phyloP scores from a whole-genome alignment of 2,113 vertebrate genomes.

The Dipodomys ordii region DNA sequence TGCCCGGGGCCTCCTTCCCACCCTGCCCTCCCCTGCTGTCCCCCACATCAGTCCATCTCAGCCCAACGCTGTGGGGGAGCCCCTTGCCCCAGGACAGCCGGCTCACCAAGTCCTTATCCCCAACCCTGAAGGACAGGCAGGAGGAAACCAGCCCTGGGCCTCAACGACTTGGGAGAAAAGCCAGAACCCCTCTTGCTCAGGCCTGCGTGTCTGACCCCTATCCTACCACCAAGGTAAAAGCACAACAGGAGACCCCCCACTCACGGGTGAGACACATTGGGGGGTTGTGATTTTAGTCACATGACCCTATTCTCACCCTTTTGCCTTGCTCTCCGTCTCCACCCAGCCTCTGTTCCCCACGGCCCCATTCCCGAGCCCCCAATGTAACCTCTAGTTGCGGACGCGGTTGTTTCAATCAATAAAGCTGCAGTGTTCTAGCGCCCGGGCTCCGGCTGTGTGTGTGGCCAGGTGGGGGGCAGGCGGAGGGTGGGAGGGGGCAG shows the following conservation, averaged over 20 bases:
- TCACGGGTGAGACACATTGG: constrained; percentile 54
- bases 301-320: constrained; percentile 64
- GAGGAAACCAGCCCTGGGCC: constrained; percentile 28
- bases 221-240: constrained; percentile 74
- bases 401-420: constrained; percentile 78
- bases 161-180: constrained; percentile 63
- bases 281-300: constrained; percentile 69
- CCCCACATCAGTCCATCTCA: background rate
- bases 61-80: background rate
- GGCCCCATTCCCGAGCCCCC: background rate
- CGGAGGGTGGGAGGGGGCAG: rapidly evolving
- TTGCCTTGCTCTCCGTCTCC: constrained; percentile 80
- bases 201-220: background rate
- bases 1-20: background rate
- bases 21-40: too few relatives aligned
- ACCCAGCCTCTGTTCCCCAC: constrained; percentile 45
- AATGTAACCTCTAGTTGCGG: constrained; percentile 81
- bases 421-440: constrained; percentile 79
- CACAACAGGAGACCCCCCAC: constrained; percentile 79
- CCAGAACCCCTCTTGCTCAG: constrained; percentile 23
- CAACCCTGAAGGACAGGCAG: background rate
- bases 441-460: background rate
- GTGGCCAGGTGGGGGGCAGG: background rate
- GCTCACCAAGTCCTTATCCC: constrained; percentile 47
- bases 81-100: background rate